phyloP scores from a whole-genome alignment of 2,113 vertebrate genomes.

The Perca flavescens region DNA sequence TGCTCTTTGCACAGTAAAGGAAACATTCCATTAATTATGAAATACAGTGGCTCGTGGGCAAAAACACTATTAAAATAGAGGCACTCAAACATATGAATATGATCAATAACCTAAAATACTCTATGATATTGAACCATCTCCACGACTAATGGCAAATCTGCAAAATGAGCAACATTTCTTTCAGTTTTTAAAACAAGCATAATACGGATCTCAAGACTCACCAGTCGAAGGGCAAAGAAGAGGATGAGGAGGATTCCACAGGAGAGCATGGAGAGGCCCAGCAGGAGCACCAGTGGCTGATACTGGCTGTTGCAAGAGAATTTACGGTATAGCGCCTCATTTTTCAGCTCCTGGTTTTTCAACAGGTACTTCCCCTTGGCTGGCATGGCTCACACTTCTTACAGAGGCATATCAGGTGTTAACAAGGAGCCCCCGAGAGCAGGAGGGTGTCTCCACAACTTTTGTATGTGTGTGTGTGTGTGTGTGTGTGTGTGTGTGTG shows the following conservation, averaged over 20 bases:
- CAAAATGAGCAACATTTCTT: neutral
- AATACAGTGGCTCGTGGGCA: neutral
- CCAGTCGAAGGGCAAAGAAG: conserved; percentile 83
- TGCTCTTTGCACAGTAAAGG: neutral
- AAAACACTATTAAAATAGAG: neutral
- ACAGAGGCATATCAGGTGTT: conserved; percentile 65
- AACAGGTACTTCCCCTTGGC: conserved; percentile 96
- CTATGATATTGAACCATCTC: neutral
- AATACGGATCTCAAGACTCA: conserved; percentile 81
- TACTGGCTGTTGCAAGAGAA: conserved; percentile 94
- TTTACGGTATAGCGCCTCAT: conserved; percentile 92
- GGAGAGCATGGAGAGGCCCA: conserved; percentile 86
- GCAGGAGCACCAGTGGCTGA: conserved; percentile 90
- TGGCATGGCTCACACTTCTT: conserved; percentile 88
- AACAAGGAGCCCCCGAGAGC: conserved; percentile 31
- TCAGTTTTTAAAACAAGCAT: neutral
- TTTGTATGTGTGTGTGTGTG: no score
- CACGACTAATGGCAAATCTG: neutral
- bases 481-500: neutral
- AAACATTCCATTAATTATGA: neutral
- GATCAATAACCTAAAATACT: neutral
- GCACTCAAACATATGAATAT: neutral
- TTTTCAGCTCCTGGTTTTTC: conserved; percentile 88
- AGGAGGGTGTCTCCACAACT: conserved; percentile 42
- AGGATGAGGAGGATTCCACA: conserved; percentile 86